These are phyloP conservation scores for Beris morrisii DNA, from an alignment of 2,888 invertebrate species.

Conservation along the genomic window DNA sequence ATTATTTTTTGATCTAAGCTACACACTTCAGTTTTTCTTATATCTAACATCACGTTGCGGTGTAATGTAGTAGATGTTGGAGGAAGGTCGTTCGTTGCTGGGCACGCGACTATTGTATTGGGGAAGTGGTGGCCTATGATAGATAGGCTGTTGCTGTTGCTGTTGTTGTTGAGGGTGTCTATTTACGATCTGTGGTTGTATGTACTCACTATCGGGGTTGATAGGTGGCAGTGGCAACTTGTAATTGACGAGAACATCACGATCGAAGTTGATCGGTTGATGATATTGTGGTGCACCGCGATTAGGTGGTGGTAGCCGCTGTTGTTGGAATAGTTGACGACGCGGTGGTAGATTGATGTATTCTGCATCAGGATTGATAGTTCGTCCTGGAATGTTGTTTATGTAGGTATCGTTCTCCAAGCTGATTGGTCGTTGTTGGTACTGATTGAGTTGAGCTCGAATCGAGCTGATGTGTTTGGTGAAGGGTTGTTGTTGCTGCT, in stretches of 20 bases:
- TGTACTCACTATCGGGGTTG: constrained; percentile 69
- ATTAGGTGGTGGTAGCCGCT: constrained; percentile 54
- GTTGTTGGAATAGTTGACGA: constrained; percentile 14
- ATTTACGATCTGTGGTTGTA: constrained; percentile 41
- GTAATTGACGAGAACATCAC: constrained; percentile 72
- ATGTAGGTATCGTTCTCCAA: constrained; percentile 65
- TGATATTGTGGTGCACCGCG: constrained; percentile 52
- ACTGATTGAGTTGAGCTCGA: constrained; percentile 36
- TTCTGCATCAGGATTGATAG: constrained; percentile 69
- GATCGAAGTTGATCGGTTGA: constrained; percentile 60
- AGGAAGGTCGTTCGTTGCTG: background rate
- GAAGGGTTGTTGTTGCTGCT: constrained; percentile 17
- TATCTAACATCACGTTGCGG: constrained; percentile 28
- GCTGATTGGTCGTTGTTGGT: constrained; percentile 59
- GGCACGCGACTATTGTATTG: constrained; percentile 42
- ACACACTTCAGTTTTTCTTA: constrained; percentile 11
- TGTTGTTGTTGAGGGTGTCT: constrained; percentile 40
- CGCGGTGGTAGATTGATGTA: constrained; percentile 53
- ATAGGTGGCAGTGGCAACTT: constrained; percentile 66
- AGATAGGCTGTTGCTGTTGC: constrained; percentile 26
- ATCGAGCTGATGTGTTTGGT: constrained; percentile 40
- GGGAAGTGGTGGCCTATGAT: constrained; percentile 38
- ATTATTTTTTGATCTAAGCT: background rate
- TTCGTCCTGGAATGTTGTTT: constrained; percentile 67
- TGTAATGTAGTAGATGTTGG: constrained; percentile 20